Base-by-base conservation (phyloP, 2,113 vertebrate genomes). In the Andinoacara biseriatus region DNA sequence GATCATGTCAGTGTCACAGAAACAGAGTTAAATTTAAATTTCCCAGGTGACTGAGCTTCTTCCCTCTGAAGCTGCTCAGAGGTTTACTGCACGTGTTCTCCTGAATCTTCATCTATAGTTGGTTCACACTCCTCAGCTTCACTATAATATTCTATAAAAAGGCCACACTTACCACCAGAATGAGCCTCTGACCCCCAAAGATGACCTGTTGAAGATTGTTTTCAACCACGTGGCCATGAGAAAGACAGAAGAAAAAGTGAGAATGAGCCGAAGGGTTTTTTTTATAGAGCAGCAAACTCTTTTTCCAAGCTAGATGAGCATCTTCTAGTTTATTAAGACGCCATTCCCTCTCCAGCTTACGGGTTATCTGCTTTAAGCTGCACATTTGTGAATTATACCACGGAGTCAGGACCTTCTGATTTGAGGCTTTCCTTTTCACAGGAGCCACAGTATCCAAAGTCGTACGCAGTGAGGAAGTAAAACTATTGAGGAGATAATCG, bases 161-260 rank as follows among this genome's bases (percentile, higher is more conserved):
- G 15, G 29, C 2, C 75, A 72, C 4, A 74, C 72, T 74, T 13
- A 52, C 43, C 43, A 61, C 7, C 29, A 84, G 15, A 43, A 46
- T 62, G 76, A 85, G 79, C 82, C 78, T 56, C 35, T 89, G 75
- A 82, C 78, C 46, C 38, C 4, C 24, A 26, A 33, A 15, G 33
- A 58, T 54, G 75, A 82, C 81, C 86, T 17, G 8, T 2, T 57
- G 72, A 69, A 69, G 81, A 80, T 69, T 56, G 46, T 46, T 78
- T 78, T 83, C 77, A 78, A 40, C 72, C 80, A 77, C 74, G 74
- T 81, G 31, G 58, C 5, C 18, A 29, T 31, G 17, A 52, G 26
- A 52, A 52, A 31, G 0, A 72, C 43, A 52, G 43, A 8, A 20
- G 17, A 72, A 29, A 69, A 0, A 52, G 43, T 0, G 52, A 31